These are phyloP conservation scores for Hirtodrosophila duncani DNA, from an alignment of 2,888 invertebrate species.

Conservation along the genomic window DNA sequence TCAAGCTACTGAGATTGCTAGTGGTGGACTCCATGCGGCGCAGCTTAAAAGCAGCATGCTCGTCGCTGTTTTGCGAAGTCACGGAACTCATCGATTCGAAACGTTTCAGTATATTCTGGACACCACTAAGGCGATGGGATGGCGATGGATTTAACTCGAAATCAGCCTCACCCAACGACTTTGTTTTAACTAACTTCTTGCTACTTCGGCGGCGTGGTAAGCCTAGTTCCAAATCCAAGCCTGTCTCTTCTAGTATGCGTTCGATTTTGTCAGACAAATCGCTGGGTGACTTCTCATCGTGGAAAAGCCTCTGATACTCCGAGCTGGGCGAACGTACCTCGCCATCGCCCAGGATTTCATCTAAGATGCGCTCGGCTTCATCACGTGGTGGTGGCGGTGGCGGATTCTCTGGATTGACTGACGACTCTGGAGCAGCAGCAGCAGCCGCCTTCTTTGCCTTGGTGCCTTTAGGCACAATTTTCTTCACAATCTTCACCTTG, in stretches of 20 bases:
- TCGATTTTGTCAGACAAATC: slow-evolving; percentile 77
- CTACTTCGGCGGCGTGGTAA: slow-evolving; percentile 50
- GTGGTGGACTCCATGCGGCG: slow-evolving; percentile 73
- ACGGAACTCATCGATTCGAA: slow-evolving; percentile 76
- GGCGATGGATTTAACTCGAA: slow-evolving; percentile 47
- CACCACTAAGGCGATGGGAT: slow-evolving; percentile 48
- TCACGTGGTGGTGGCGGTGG: slow-evolving; percentile 51
- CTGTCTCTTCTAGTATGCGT: slow-evolving; percentile 73
- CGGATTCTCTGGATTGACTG: no score
- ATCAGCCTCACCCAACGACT: slow-evolving; percentile 72
- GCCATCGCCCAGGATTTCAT: slow-evolving; percentile 73
- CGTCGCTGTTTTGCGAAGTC: slow-evolving; percentile 61
- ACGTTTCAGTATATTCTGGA: slow-evolving; percentile 73
- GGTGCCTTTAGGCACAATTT: slow-evolving; percentile 74
- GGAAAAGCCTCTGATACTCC: slow-evolving; percentile 76
- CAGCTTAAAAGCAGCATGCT: slow-evolving; percentile 60
- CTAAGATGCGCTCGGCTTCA: slow-evolving; percentile 74
- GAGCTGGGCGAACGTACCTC: slow-evolving; percentile 74
- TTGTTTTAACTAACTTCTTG: slow-evolving; percentile 69
- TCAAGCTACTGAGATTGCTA: slow-evolving; percentile 71
- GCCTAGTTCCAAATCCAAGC: slow-evolving; percentile 72
- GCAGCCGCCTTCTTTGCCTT: slow-evolving; percentile 58
- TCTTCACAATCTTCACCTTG: slow-evolving; percentile 72
- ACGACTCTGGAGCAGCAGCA: slow-evolving; percentile 15
- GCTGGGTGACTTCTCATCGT: slow-evolving; percentile 77